Conservation (phyloP, 1,140 invertebrate genomes). For the Physella acuta region DNA sequence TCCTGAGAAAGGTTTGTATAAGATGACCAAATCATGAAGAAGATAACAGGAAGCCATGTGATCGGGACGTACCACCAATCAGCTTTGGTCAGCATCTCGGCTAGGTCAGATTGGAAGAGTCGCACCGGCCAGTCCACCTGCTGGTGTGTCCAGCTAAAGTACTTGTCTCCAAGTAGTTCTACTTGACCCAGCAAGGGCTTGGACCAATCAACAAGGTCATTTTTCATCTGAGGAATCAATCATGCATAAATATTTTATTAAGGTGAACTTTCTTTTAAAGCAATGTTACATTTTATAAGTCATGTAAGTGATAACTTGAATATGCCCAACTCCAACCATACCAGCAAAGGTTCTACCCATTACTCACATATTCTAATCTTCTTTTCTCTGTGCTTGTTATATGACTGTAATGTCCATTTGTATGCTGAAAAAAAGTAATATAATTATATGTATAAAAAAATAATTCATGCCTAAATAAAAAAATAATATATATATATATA, state of each 20-base stretch:
- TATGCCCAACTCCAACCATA: background rate
- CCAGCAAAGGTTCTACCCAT: background rate
- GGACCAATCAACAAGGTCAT: constrained; percentile 56
- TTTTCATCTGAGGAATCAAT: constrained; percentile 33
- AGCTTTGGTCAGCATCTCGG: constrained; percentile 58
- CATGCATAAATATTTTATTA: too few species aligned
- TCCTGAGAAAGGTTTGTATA: constrained; percentile 26
- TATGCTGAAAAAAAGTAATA: background rate
- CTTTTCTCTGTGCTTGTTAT: background rate
- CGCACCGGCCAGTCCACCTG: constrained; percentile 58
- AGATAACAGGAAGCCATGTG: constrained; percentile 59
- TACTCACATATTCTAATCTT: constrained; percentile 11
- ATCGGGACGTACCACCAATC: constrained; percentile 60
- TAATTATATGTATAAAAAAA: background rate
- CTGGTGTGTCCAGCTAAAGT: constrained; percentile 62
- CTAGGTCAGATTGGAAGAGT: constrained; percentile 58
- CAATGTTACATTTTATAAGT: background rate
- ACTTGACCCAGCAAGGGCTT: constrained; percentile 58
- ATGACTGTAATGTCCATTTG: background rate
- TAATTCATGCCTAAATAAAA: background rate
- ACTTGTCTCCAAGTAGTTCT: constrained; percentile 54
- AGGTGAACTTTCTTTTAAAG: background rate
- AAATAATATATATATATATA: too few species aligned
- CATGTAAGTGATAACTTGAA: background rate
- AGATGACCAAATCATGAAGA: constrained; percentile 29